phyloP scores from a whole-genome alignment of 2,797 vertebrate genomes.

The Spondyliosoma cantharus region DNA sequence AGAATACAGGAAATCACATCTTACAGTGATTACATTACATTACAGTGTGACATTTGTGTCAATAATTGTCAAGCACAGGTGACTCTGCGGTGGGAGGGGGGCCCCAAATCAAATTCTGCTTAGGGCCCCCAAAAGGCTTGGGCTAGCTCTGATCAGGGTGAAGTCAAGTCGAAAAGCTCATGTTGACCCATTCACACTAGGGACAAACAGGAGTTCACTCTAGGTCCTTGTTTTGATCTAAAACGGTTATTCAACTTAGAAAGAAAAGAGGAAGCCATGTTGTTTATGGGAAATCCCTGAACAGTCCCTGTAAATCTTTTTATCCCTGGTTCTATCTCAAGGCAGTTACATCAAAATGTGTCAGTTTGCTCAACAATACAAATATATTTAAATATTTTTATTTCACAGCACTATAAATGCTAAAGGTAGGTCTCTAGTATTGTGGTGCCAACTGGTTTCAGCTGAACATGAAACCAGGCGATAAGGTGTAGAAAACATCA shows the following conservation, averaged over 20 bases:
- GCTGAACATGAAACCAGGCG: neutral
- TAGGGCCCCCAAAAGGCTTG: too few species aligned
- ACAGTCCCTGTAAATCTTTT: too few species aligned
- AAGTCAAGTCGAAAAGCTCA: neutral
- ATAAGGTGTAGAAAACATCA: neutral
- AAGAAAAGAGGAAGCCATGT: neutral
- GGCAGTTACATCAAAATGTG: neutral
- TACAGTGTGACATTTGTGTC: too few species aligned
- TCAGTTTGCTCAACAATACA: neutral
- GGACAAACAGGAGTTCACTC: conserved; percentile 15
- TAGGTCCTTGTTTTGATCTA: neutral
- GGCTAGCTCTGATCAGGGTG: too few species aligned
- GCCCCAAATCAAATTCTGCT: too few species aligned
- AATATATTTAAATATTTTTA: neutral
- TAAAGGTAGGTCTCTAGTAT: too few species aligned
- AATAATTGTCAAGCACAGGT: too few species aligned
- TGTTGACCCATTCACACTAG: neutral
- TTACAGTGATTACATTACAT: too few species aligned
- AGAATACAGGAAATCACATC: too few species aligned
- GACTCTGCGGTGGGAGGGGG: too few species aligned
- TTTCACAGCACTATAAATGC: neutral
- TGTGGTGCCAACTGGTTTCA: neutral
- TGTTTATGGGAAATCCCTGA: neutral
- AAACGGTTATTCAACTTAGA: neutral
- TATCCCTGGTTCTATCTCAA: neutral